Evolutionary conservation across 2,113 vertebrate species (phyloP), one percentile per base, ranked within the genome.

Genomic region (Aptenodytes patagonicus): DNA sequence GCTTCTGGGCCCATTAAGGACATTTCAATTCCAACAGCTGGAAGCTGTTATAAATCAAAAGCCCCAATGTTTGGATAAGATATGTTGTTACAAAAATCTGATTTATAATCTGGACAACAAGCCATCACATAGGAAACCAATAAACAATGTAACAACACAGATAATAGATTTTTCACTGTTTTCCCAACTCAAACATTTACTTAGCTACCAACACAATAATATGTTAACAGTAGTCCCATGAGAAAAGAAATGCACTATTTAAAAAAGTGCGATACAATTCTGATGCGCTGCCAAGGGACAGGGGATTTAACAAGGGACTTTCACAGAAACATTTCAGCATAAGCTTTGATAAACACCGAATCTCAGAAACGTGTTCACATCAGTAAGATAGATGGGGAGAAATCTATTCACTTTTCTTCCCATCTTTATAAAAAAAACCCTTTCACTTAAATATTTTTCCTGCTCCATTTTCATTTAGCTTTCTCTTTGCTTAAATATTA

Each of bases 71-170:
- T 34, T 81, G 69, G 62, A 20, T 25, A 87, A 70, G 58, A 79
- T 44, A 65, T 16, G 49, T 65, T 75, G 72, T 54, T 80, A 71
- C 20, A 93, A 92, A 87, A 34, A 73, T 65, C 36, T 60, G 12
- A 2, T 19, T 69, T 71, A 54, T 77, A 65, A 61, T 60, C 79
- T 83, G 75, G 40, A 46, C 71, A 77, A 72, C 2, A 18, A 62
- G 44, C 31, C 82, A 83, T 94, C 84, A 46, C 86, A 77, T 57
- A 95, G 89, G 84, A 96, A 92, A 95, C 80, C 83, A 86, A 62
- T 52, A 95, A 91, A 94, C 86, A 94, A 54, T 25, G 44, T 17
- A 93, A 91, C 83, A 94, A 75, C 32, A 85, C 10, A 86, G 90
- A 83, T 83, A 84, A 64, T 25, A 22, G 9, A 71, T 69, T 85